Evolutionary conservation across 2,797 vertebrate species (phyloP), one percentile per base, ranked within the genome.

Genomic region (Cetoscarus ocellatus): DNA sequence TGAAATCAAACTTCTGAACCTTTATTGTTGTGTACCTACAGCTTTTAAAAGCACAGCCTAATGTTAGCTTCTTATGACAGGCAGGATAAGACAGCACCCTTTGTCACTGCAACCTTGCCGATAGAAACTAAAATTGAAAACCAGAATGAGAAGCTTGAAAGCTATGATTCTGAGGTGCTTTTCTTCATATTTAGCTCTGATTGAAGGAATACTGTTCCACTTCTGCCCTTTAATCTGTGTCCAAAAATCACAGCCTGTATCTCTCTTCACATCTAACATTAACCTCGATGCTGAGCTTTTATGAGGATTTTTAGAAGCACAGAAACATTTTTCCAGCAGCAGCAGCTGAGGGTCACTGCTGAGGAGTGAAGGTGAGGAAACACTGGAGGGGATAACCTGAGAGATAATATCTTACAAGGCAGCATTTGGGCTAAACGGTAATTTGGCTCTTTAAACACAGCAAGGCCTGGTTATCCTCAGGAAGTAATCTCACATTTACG

Each of bases 401-500:
- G 8, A 78, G 65, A 55, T 57, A 57, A 76, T 61, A 78, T 83
- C 75, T 76, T 38, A 15, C 27, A 43, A n/a, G 51, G 71, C 64
- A 50, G 54, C 58, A 36, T 40, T 74, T 70, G 27, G 67, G 71
- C 61, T 54, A 59, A 73, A 75, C 13, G 0, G 65, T 67, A 80
- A 80, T 86, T 86, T 80, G 67, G 67, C 70, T 87, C 81, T 82
- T 87, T 77, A 86, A 85, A 81, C 83, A 83, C 75, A 71, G 70
- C 44, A 54, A 63, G 65, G 61, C 71, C 79, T 34, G 17, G 50
- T 53, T 73, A 85, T 84, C 63, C 73, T 74, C 75, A 86, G 80
- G 80, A 89, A 91, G 86, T 81, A 82, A 89, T 88, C 85, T 86
- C 76, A 73, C 85, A 73, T 88, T 85, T 83, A 86, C 40, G 35